Evolutionary conservation across 2,888 invertebrate species (phyloP), one percentile per base, ranked within the genome.

Genomic region (Petrolisthes cinctipes): DNA sequence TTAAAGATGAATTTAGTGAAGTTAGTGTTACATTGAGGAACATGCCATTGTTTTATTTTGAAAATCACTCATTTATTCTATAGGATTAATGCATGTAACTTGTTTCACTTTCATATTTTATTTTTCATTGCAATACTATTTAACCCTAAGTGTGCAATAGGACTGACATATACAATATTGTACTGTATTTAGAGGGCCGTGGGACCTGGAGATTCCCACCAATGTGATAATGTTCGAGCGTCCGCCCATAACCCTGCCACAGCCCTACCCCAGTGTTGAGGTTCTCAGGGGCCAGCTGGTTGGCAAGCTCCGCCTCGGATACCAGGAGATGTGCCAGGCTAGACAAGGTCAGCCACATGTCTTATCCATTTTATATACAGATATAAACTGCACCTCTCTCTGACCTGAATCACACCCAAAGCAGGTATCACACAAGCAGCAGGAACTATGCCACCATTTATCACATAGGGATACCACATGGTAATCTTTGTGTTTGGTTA

Each of bases 121-220:
- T 37, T 37, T 37, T 37, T 1, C 0, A 37, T 37, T 37, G 37
- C 37, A 37, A 37, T 2, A 37, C 37, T 37, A 2, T 37, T 37
- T 37, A 37, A 37, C 37, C 37, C 37, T 37, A 37, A 37, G 37
- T 37, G 37, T 37, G 37, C 37, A 37, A 37, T 37, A 37, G 37
- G 37, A 37, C 37, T 37, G 37, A 37, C 37, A 37, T 37, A 37
- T 37, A 37, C 37, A 37, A 37, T 37, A 37, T 37, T 37, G 0
- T 37, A 37, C 37, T 37, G 37, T 37, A 37, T 91, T 78, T 91
- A 94, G 94, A 61, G 97, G 98, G 4, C 98, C 97, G 5, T 99
- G 98, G 98, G 98, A 99, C 93, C 94, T 99, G 92, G 98, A 98
- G 93, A 95, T 98, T 86, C 95, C 96, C 82, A 98, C 98, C 71